Percentiles rank a stretch among this genome's conserved stretches.
Conservation (phyloP, 2,113 vertebrate species). For the Hoplias malabaricus region DNA sequence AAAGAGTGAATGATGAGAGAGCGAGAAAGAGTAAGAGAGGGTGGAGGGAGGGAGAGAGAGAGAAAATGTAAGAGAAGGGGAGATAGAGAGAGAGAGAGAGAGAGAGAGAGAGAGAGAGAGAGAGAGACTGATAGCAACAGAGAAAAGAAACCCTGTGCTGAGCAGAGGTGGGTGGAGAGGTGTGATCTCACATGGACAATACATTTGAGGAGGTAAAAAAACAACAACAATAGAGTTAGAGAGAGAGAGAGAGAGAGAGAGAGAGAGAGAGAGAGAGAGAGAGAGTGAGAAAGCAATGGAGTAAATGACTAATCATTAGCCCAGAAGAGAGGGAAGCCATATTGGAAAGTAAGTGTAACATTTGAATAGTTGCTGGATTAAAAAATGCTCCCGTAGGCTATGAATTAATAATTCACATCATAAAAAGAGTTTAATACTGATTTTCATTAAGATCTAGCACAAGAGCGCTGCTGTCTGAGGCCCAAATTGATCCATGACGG, state of each 20-base stretch:
- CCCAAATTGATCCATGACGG: neutral
- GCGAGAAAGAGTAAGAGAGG: neutral
- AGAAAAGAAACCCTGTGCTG: neutral
- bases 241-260: neutral
- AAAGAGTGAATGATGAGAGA: no score
- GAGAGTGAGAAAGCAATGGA: no score
- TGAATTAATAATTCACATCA: conserved; percentile 6
- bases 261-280: neutral
- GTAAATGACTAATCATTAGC: conserved; percentile 3
- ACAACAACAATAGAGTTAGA: neutral
- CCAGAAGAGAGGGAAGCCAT: neutral
- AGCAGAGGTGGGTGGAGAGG: neutral
- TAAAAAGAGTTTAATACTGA: conserved; percentile 7
- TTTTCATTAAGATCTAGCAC: conserved; percentile 19
- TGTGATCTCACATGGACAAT: neutral
- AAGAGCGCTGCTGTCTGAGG: neutral
- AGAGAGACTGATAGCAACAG: neutral
- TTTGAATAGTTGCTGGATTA: conserved; percentile 5
- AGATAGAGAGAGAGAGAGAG: no score
- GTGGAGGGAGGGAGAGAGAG: neutral
- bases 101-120: neutral
- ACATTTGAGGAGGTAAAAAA: neutral
- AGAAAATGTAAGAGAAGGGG: neutral
- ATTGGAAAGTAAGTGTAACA: neutral
- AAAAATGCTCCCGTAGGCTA: neutral